Evolutionary conservation across 2,113 vertebrate species (phyloP).

Genomic region (Aphelocoma coerulescens): DNA sequence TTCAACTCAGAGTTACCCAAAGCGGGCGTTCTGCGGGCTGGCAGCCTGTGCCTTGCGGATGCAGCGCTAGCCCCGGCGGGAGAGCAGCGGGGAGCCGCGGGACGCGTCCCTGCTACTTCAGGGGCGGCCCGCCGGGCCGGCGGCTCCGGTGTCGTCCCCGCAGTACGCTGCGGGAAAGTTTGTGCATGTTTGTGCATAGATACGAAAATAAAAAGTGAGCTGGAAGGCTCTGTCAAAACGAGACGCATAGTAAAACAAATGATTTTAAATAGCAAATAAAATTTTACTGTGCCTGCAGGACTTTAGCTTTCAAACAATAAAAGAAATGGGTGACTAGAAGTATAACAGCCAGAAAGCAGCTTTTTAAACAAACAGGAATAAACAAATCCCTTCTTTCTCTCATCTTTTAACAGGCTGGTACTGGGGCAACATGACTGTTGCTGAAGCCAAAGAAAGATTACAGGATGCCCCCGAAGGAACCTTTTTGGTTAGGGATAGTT

Average conservation of each 20-base stretch:
- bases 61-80: not conserved
- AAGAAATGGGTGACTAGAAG: not conserved
- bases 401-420: conserved; percentile 86
- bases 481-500: conserved; percentile 93
- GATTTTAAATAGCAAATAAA: not conserved
- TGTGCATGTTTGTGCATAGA: not conserved
- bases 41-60: not conserved
- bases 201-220: not conserved
- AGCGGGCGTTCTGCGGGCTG: not conserved
- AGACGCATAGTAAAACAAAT: not conserved
- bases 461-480: conserved; percentile 89
- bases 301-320: not conserved
- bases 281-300: not conserved
- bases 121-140: not conserved
- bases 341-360: not conserved
- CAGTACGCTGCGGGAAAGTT: not conserved
- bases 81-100: not conserved
- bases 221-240: not conserved
- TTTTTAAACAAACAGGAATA: not conserved
- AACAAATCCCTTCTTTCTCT: conserved; percentile 26
- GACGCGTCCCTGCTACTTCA: not conserved
- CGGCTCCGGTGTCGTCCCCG: not conserved
- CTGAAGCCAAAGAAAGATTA: conserved; percentile 91
- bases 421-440: conserved; percentile 92
- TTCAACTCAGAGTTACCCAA: not conserved